Conservation (phyloP, 2,888 invertebrate species). For the Hirtodrosophila cameraria region DNA sequence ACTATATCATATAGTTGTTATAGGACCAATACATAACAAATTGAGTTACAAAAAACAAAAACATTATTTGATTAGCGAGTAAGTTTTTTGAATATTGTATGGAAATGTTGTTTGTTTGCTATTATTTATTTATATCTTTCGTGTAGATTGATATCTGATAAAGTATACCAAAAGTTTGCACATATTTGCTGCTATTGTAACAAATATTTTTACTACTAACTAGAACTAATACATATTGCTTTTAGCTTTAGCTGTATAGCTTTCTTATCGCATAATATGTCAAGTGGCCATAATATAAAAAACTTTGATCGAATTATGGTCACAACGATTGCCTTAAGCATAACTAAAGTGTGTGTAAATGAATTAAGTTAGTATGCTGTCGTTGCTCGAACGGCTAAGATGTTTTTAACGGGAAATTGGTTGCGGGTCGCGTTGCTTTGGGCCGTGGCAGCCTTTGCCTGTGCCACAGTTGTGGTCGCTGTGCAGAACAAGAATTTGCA, state of each 20-base stretch:
- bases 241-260: constrained; percentile 8
- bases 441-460: constrained; percentile 53
- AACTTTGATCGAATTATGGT: constrained; percentile 22
- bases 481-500: constrained; percentile 52
- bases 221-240: background rate
- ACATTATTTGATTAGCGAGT: too few relatives aligned
- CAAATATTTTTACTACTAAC: too few relatives aligned
- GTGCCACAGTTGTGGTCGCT: constrained; percentile 57
- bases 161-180: too few relatives aligned
- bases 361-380: constrained; percentile 46
- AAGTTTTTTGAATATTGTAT: too few relatives aligned
- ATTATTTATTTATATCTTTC: too few relatives aligned
- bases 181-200: too few relatives aligned
- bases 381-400: constrained; percentile 49
- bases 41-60: too few relatives aligned
- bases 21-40: too few relatives aligned
- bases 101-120: too few relatives aligned
- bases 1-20: too few relatives aligned
- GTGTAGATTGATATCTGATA: too few relatives aligned
- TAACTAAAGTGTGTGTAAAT: background rate
- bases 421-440: constrained; percentile 52
- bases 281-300: constrained; percentile 47
- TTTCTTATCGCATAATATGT: constrained; percentile 56
- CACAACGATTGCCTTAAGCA: constrained; percentile 6
- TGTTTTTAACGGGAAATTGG: constrained; percentile 37